Conservation (phyloP, 2,113 vertebrate genomes). For the Chauna torquata region DNA sequence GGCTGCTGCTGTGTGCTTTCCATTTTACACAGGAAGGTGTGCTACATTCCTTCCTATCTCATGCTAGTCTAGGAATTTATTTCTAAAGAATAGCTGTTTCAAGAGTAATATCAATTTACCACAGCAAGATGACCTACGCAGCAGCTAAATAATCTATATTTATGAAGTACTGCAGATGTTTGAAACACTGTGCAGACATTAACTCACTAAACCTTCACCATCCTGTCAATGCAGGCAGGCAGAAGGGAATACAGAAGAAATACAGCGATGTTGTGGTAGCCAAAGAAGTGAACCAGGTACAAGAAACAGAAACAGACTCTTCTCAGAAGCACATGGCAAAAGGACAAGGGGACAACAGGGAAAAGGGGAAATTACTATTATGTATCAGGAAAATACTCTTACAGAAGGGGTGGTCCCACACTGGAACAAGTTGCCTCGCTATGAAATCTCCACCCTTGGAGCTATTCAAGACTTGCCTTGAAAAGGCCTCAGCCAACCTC, state of each 20-base stretch:
- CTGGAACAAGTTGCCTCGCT: background rate
- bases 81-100: background rate
- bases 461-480: background rate
- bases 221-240: background rate
- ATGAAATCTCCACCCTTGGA: background rate
- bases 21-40: background rate
- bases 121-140: background rate
- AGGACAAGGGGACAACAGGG: background rate
- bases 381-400: background rate
- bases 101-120: background rate
- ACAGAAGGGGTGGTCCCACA: background rate
- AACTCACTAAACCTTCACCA: background rate
- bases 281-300: background rate
- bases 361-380: background rate
- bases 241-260: background rate
- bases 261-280: accelerated
- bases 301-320: background rate
- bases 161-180: background rate
- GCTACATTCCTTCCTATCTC: background rate
- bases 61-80: background rate
- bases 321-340: background rate
- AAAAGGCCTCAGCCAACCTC: background rate
- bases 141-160: background rate
- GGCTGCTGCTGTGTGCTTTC: background rate
- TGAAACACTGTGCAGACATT: background rate